phyloP scores from a whole-genome alignment of 2,797 vertebrate species.

The Argentina silus region DNA sequence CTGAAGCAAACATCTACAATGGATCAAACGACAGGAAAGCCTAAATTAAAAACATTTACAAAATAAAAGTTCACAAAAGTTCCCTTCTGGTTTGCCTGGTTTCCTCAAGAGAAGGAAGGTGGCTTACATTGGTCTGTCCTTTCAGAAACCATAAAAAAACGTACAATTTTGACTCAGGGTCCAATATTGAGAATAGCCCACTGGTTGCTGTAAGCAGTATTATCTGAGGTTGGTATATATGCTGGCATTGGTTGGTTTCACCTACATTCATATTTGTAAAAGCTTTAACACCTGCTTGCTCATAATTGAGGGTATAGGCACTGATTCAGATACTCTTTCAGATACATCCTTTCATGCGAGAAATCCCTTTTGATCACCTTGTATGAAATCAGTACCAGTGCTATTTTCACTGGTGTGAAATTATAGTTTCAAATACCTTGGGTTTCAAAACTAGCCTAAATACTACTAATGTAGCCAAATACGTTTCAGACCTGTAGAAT shows the following conservation, averaged over 20 bases:
- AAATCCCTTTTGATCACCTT: neutral
- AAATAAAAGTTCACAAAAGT: conserved; percentile 63
- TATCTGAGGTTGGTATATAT: conserved; percentile 32
- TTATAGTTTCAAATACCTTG: neutral
- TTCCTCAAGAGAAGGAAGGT: conserved; percentile 80
- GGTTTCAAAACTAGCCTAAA: neutral
- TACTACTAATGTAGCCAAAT: neutral
- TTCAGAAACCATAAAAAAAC: conserved; percentile 21
- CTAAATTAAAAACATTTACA: conserved; percentile 46
- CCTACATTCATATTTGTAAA: conserved; percentile 73
- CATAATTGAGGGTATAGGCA: conserved; percentile 59
- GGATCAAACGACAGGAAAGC: conserved; percentile 59
- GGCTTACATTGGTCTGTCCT: conserved; percentile 67
- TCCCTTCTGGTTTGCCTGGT: conserved; percentile 63
- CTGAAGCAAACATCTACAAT: conserved; percentile 66
- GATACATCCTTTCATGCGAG: neutral
- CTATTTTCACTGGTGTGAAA: neutral
- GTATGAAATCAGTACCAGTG: conserved; percentile 7
- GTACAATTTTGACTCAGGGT: conserved; percentile 1
- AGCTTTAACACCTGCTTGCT: conserved; percentile 56
- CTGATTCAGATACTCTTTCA: conserved; percentile 54
- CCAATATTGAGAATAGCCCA: neutral
- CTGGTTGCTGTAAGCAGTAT: no score
- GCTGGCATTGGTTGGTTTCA: conserved; percentile 60
- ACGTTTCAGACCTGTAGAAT: neutral